Evolutionary conservation across 2,888 invertebrate species (phyloP).

Genomic region (Conchocele bisecta): DNA sequence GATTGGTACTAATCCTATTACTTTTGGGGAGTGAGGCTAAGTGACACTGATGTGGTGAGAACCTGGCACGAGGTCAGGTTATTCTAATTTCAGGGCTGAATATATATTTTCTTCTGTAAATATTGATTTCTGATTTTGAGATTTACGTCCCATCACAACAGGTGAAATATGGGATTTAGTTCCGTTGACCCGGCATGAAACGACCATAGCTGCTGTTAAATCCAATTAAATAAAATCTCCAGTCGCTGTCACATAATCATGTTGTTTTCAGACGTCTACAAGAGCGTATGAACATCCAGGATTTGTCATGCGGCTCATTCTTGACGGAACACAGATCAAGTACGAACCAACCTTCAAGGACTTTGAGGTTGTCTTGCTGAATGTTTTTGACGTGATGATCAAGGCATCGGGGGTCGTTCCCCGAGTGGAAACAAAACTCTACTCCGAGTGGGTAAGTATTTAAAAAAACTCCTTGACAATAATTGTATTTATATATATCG

Average conservation of each 20-base stretch:
- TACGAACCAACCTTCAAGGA: constrained; percentile 85
- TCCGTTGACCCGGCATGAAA: too few relatives aligned
- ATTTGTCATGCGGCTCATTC: constrained; percentile 82
- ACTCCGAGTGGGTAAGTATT: constrained; percentile 86
- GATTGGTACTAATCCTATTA: too few relatives aligned
- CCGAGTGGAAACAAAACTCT: constrained; percentile 90
- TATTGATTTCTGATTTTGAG: too few relatives aligned
- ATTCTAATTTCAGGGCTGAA: too few relatives aligned
- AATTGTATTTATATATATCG: too few relatives aligned
- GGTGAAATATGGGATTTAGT: too few relatives aligned
- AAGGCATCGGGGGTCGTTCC: constrained; percentile 89
- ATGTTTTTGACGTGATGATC: constrained; percentile 89
- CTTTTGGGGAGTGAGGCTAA: too few relatives aligned
- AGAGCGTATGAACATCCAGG: constrained; percentile 82
- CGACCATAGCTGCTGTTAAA: not conserved
- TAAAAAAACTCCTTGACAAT: too few relatives aligned
- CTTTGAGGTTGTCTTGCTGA: constrained; percentile 88
- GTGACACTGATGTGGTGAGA: too few relatives aligned
- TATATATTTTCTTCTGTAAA: too few relatives aligned
- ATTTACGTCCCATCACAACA: too few relatives aligned
- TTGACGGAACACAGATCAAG: constrained; percentile 81
- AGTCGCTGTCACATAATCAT: not conserved
- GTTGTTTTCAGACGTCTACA: constrained; percentile 76
- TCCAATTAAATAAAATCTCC: not conserved
- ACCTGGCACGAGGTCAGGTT: too few relatives aligned